Evolutionary conservation across 2,797 vertebrate species (phyloP), one percentile per base, ranked within the genome.

Genomic region (Phaenicophaeus curvirostris): DNA sequence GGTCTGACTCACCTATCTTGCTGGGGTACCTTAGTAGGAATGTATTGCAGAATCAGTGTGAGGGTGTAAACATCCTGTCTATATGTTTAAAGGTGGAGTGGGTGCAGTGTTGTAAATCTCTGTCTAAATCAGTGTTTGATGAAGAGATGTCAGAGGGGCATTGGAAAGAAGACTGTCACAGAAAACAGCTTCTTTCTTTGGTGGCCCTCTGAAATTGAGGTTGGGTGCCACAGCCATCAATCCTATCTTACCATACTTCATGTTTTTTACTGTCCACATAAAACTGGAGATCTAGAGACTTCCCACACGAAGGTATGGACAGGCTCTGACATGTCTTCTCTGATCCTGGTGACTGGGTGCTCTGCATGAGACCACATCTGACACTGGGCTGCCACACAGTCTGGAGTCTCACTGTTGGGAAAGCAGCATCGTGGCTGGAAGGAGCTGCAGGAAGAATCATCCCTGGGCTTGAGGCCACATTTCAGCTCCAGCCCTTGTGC

Each of bases 381-480:
- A 24, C 44, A 19, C 0, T 0, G 7, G 25, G 13, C 19, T 33
- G 19, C 50, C 9, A 2, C 6, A 16, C 14, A 46, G 12, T 21
- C 31, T 35, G 42, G 1, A 3, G 25, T 61, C 17, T 75, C 25
- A 9, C 3, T 24, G 37, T 54, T 68, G 37, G 37, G 28, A 74
- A 51, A 84, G 48, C 30, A 63, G 72, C 0, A 6, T 3, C 1
- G 5, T 6, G 19, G 19, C 48, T 50, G 61, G 69, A 35, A 84
- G 28, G 6, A 80, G n/a, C 46, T 62, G 42, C 1, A 3, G 66
- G 23, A 85, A 51, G 39, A 79, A 23, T 41, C 58, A 30, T 44
- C 23, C 20, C 7, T 0, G 0, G 27, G 8, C 11, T 59, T 63
- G 53, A 16, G 65, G 20, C 11, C 7, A 2, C 27, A 10, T 63